Evolutionary conservation across 2,797 vertebrate genomes (phyloP).

Genomic region (Podarcis siculus): DNA sequence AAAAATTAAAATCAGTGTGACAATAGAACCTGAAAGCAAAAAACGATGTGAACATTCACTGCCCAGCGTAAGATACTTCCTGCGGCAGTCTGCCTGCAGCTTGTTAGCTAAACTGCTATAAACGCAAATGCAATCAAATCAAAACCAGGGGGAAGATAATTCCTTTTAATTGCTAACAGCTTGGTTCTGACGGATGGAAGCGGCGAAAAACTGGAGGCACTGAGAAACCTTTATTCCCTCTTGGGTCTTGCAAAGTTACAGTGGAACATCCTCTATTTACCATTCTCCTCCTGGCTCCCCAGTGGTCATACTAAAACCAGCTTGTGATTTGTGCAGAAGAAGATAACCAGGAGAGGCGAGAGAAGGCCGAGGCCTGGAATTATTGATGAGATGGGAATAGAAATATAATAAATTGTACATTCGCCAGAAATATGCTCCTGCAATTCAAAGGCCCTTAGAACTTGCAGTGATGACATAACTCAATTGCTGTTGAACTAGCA

Average conservation of each 20-base stretch:
- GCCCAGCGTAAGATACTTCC: slow-evolving; percentile 52
- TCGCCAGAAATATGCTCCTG: slow-evolving; percentile 30
- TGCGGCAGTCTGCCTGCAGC: slow-evolving; percentile 49
- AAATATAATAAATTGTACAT: slow-evolving; percentile 54
- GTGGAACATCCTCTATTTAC: slow-evolving; percentile 37
- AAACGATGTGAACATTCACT: slow-evolving; percentile 33
- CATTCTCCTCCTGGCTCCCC: slow-evolving; percentile 44
- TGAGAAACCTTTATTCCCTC: slow-evolving; percentile 42
- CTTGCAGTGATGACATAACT: background rate
- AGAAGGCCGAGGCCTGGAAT: slow-evolving; percentile 50
- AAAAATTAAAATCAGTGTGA: slow-evolving; percentile 42
- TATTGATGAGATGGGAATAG: slow-evolving; percentile 60
- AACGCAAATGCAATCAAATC: slow-evolving; percentile 68
- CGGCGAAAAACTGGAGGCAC: slow-evolving; percentile 34
- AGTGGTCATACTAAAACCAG: slow-evolving; percentile 49
- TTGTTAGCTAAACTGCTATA: slow-evolving; percentile 61
- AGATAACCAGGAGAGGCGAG: slow-evolving; percentile 25
- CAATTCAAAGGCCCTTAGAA: slow-evolving; percentile 41
- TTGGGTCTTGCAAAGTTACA: slow-evolving; percentile 27
- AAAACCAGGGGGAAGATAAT: slow-evolving; percentile 65
- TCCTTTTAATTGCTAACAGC: slow-evolving; percentile 67
- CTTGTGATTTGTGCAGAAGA: slow-evolving; percentile 52
- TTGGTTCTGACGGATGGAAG: slow-evolving; percentile 48
- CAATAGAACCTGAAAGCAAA: background rate
- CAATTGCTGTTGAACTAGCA: background rate